phyloP scores from a whole-genome alignment of 1,140 invertebrate genomes.

The Bactericera cockerelli region DNA sequence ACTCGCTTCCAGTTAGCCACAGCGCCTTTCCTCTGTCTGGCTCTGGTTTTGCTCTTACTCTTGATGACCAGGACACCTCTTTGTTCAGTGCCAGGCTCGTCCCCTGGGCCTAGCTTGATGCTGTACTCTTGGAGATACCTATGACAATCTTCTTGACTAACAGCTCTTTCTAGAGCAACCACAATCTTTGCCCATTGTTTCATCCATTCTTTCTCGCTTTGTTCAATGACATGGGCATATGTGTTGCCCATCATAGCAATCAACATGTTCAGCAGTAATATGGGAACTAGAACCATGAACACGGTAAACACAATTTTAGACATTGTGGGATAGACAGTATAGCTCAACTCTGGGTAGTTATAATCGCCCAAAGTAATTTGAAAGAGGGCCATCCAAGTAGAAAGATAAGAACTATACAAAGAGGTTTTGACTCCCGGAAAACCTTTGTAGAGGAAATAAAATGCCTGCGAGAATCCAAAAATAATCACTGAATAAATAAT shows the following conservation, averaged over 20 bases:
- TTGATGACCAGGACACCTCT: conserved; percentile 96
- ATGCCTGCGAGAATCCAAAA: conserved; percentile 89
- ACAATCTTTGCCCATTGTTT: conserved; percentile 99
- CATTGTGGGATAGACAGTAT: conserved; percentile 76
- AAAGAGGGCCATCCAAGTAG: conserved; percentile 94
- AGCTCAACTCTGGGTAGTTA: conserved; percentile 78
- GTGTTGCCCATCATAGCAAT: conserved; percentile 99
- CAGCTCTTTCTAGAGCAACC: conserved; percentile 81
- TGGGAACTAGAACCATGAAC: conserved; percentile 95
- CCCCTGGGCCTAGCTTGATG: conserved; percentile 72
- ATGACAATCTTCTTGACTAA: conserved; percentile 73
- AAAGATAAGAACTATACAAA: conserved; percentile 65
- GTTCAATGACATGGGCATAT: conserved; percentile 92
- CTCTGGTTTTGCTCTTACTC: conserved; percentile 86
- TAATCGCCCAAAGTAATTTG: conserved; percentile 96
- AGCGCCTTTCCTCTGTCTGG: conserved; percentile 91
- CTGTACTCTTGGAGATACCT: conserved; percentile 88
- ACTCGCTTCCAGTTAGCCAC: conserved; percentile 92
- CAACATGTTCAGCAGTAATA: conserved; percentile 91
- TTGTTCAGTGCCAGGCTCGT: conserved; percentile 62
- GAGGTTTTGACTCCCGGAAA: conserved; percentile 64
- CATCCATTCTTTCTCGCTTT: conserved; percentile 97
- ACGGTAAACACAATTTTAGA: conserved; percentile 89
- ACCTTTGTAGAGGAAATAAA: conserved; percentile 91
- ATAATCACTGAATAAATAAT: conserved; percentile 90